Conservation (phyloP, 2,113 vertebrate genomes). For the Lutjanus erythropterus region DNA sequence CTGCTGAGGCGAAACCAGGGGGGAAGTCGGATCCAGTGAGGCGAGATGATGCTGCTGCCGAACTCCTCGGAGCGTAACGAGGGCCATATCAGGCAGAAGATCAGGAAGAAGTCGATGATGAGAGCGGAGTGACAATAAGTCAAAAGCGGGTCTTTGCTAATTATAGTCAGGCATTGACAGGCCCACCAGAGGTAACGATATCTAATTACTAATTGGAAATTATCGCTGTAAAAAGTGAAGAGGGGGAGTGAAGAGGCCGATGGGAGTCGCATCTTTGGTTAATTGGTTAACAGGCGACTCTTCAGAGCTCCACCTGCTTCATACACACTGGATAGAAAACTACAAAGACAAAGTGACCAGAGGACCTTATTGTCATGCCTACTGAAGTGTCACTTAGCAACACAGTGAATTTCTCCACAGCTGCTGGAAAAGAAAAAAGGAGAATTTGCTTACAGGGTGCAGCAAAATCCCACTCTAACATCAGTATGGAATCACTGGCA, state of each 20-base stretch:
- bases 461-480: neutral
- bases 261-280: conserved; percentile 25
- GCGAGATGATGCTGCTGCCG: conserved; percentile 40
- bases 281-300: conserved; percentile 22
- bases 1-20: conserved; percentile 44
- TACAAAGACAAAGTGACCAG: neutral
- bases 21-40: conserved; percentile 52
- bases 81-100: conserved; percentile 51
- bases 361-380: neutral
- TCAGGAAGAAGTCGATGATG: conserved; percentile 17
- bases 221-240: neutral
- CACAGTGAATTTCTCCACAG: neutral
- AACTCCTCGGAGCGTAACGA: conserved; percentile 48
- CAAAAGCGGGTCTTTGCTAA: conserved; percentile 30
- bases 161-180: conserved; percentile 43
- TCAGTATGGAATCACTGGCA: neutral
- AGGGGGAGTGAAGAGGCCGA: neutral
- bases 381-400: neutral
- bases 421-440: neutral
- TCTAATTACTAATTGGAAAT: conserved; percentile 37
- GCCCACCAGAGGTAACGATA: conserved; percentile 17
- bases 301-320: conserved; percentile 19
- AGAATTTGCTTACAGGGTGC: neutral
- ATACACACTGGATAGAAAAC: neutral
- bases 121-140: conserved; percentile 40